Conservation (phyloP, 2,113 vertebrate genomes). For the Thamnophis sirtalis region DNA sequence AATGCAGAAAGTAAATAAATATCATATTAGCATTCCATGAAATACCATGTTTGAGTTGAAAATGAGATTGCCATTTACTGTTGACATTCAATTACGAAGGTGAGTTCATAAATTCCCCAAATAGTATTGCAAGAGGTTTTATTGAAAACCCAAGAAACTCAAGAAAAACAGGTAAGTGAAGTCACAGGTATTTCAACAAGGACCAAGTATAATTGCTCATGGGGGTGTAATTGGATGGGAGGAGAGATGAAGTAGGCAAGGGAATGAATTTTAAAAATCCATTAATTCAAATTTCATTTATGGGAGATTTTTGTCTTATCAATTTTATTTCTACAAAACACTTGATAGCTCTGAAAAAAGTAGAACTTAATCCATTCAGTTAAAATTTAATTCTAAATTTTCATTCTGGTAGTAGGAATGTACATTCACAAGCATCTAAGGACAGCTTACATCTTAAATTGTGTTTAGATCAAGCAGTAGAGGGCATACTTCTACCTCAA, state of each 20-base stretch:
- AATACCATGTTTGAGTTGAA: not conserved
- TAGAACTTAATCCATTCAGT: not conserved
- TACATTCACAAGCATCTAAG: not conserved
- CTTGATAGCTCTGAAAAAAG: not conserved
- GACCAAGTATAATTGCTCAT: not conserved
- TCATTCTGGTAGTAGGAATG: not conserved
- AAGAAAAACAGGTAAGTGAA: not conserved
- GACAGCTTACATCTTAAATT: no score
- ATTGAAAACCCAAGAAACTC: not conserved
- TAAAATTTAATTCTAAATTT: not conserved
- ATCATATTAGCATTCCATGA: not conserved
- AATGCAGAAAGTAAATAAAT: not conserved
- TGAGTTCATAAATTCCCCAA: not conserved
- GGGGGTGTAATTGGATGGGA: not conserved
- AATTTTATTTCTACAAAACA: not conserved
- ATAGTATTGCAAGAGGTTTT: not conserved
- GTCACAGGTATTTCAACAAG: not conserved
- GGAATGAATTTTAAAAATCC: not conserved
- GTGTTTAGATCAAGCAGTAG: slow-evolving; percentile 20
- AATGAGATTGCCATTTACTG: not conserved
- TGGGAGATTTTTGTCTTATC: not conserved
- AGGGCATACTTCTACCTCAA: slow-evolving; percentile 17
- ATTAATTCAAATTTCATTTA: not conserved
- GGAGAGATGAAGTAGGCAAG: not conserved
- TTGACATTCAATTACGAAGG: not conserved